These are phyloP conservation scores for Leguminivora glycinivorella DNA, from an alignment of 1,140 invertebrate genomes.

Conservation along the genomic window DNA sequence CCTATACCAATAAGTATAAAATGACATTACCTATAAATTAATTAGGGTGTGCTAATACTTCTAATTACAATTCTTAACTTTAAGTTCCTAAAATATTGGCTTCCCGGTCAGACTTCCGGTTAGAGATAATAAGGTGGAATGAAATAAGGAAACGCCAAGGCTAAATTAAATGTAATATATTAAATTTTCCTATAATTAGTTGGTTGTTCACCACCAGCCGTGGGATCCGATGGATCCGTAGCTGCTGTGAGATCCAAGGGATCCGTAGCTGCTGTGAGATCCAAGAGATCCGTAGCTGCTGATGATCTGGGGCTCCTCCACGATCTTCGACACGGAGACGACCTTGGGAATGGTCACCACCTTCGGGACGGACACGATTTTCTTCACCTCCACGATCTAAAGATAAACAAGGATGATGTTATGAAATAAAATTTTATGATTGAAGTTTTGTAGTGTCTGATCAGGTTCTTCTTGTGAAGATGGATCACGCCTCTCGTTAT, in stretches of 20 bases:
- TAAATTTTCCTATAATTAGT: constrained; percentile 37
- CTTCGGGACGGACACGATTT: constrained; percentile 53
- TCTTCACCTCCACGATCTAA: constrained; percentile 54
- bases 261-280: constrained; percentile 11
- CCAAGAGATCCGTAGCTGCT: not conserved
- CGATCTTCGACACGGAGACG: constrained; percentile 43
- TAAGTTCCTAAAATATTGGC: too few relatives aligned
- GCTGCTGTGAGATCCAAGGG: not conserved
- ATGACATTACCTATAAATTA: too few relatives aligned
- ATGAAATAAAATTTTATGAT: not conserved
- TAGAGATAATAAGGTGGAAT: not conserved
- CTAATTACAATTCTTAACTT: too few relatives aligned
- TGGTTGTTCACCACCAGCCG: constrained; percentile 33
- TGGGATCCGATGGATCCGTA: constrained; percentile 25
- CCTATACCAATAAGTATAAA: too few relatives aligned
- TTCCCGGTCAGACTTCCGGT: too few relatives aligned
- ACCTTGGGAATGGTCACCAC: constrained; percentile 50
- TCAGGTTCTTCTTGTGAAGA: too few relatives aligned
- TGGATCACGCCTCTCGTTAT: too few relatives aligned
- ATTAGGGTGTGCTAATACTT: too few relatives aligned
- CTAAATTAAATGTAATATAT: constrained; percentile 32
- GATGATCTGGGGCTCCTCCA: constrained; percentile 40
- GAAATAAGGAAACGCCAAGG: constrained; percentile 5
- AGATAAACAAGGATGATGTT: constrained; percentile 18
- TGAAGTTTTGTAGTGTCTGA: not conserved